These are phyloP conservation scores for Cheilosia pagana DNA, from an alignment of 2,888 invertebrate species.

Conservation along the genomic window DNA sequence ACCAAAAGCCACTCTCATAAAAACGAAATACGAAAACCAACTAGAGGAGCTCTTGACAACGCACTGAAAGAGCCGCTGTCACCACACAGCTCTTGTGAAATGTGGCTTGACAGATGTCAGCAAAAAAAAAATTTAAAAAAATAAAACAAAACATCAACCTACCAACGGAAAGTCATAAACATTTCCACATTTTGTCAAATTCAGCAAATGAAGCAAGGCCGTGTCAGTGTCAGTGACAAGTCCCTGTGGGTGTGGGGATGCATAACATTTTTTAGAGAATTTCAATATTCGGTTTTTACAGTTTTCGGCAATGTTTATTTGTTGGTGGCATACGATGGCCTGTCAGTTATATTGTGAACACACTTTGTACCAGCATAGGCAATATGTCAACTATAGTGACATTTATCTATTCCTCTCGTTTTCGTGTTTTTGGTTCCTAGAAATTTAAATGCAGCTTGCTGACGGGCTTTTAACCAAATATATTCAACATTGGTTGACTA, in stretches of 20 bases:
- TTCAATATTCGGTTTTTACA: slow-evolving; percentile 29
- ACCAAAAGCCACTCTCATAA: slow-evolving; percentile 2
- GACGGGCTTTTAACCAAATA: neutral
- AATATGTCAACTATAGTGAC: slow-evolving; percentile 14
- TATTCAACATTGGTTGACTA: neutral
- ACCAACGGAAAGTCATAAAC: slow-evolving; percentile 12
- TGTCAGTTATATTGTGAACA: slow-evolving; percentile 7
- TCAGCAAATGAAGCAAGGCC: neutral
- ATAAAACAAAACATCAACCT: neutral
- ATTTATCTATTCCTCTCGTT: slow-evolving; percentile 13
- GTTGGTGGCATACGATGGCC: neutral
- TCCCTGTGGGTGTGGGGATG: neutral
- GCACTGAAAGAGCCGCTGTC: neutral
- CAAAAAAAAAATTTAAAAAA: neutral
- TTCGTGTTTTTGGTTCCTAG: neutral
- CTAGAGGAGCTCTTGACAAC: slow-evolving; percentile 1
- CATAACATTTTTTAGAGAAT: slow-evolving; percentile 16
- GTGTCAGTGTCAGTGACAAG: slow-evolving; percentile 12
- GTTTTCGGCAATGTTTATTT: neutral
- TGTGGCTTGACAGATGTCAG: slow-evolving; percentile 18
- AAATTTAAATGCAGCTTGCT: neutral
- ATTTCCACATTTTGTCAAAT: slow-evolving; percentile 40
- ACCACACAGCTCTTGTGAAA: neutral
- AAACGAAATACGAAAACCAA: neutral
- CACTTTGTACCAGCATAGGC: slow-evolving; percentile 7